Conservation (phyloP, 2,113 vertebrate genomes). For the Megaleporinus macrocephalus region DNA sequence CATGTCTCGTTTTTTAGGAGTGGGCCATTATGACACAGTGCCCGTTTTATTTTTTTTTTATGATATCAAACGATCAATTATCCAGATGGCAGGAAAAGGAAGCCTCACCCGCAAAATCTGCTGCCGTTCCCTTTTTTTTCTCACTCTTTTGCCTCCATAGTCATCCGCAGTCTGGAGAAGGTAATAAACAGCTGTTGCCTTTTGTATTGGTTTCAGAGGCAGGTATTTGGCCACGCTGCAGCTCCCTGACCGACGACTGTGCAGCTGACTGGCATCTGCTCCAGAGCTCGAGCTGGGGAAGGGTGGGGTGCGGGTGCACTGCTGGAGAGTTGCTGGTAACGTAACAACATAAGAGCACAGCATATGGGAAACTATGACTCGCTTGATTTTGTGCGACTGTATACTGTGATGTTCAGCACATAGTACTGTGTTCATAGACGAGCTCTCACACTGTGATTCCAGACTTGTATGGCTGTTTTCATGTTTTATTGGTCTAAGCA, state of each 20-base stretch:
- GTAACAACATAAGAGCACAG: conserved; percentile 42
- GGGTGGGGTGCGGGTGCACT: background rate
- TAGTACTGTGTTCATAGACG: no score
- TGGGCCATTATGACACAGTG: conserved; percentile 69
- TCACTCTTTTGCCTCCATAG: conserved; percentile 37
- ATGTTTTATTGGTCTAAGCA: conserved; percentile 21
- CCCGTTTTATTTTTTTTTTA: conserved; percentile 70
- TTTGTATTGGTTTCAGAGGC: conserved; percentile 42
- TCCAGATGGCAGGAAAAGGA: conserved; percentile 74
- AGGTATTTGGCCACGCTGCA: conserved; percentile 65
- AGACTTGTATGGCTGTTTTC: no score
- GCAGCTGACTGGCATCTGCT: conserved; percentile 71
- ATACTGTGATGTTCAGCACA: no score
- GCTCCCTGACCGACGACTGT: conserved; percentile 62
- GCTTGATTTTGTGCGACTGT: conserved; percentile 14
- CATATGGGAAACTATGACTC: conserved; percentile 42
- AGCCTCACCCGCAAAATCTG: conserved; percentile 36
- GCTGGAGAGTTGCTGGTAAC: conserved; percentile 43
- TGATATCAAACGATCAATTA: conserved; percentile 74
- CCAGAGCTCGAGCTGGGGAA: conserved; percentile 17
- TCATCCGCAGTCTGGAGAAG: conserved; percentile 49
- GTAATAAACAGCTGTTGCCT: conserved; percentile 77
- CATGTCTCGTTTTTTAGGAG: conserved; percentile 69
- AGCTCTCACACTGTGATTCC: no score
- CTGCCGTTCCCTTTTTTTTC: conserved; percentile 32